These are phyloP conservation scores for Liasis olivaceus DNA, from an alignment of 2,797 vertebrate species.

Conservation along the genomic window DNA sequence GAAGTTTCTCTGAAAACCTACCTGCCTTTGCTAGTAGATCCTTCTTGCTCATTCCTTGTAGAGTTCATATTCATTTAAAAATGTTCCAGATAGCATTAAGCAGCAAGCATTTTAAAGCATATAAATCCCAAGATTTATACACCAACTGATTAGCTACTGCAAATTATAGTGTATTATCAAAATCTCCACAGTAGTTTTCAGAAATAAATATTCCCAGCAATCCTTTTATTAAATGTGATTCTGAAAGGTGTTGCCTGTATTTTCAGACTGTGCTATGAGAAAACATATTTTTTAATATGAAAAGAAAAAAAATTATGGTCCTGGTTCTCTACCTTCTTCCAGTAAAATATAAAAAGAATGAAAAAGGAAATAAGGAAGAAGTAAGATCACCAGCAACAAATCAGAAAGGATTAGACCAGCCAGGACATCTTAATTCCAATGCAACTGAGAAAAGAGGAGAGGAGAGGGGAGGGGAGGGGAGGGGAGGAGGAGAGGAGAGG, in stretches of 20 bases:
- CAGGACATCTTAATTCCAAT: neutral
- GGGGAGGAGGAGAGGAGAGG: neutral
- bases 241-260: neutral
- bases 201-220: neutral
- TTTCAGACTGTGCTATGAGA: neutral
- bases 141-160: neutral
- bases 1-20: neutral
- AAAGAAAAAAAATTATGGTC: neutral
- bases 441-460: neutral
- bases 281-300: neutral
- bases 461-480: neutral
- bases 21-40: rapidly evolving
- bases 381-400: neutral
- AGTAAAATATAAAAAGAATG: neutral
- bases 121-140: neutral
- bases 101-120: neutral
- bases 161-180: neutral
- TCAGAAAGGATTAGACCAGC: neutral
- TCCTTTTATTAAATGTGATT: neutral
- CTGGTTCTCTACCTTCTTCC: neutral
- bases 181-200: neutral
- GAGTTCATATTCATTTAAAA: neutral
- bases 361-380: neutral
- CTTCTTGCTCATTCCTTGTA: neutral
- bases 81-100: neutral